Conservation (phyloP, 2,113 vertebrate genomes). For the Phylloscopus whistleri region DNA sequence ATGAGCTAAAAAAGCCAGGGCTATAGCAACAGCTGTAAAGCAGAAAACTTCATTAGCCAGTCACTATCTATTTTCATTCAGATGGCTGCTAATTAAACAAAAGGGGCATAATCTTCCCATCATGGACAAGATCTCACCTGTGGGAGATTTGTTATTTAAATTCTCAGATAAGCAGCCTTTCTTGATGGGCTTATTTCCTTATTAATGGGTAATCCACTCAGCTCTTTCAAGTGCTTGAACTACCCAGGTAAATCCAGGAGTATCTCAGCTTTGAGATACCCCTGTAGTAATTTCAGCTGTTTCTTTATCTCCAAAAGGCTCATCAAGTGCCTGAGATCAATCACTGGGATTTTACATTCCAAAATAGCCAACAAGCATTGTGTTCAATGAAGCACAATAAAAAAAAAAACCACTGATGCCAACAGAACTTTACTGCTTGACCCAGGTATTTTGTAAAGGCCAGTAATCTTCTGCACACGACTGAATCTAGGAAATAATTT, state of each 20-base stretch:
- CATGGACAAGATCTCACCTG: neutral
- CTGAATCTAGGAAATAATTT: neutral
- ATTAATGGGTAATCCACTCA: neutral
- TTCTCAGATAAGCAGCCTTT: neutral
- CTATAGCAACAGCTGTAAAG: neutral
- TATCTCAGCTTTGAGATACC: neutral
- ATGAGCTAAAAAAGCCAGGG: neutral
- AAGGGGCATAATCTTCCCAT: neutral
- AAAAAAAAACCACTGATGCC: slow-evolving; percentile 1
- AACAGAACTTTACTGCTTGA: neutral
- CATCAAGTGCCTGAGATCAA: neutral
- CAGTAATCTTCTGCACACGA: neutral
- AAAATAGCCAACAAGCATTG: neutral
- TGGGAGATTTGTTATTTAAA: neutral
- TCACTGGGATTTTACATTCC: neutral
- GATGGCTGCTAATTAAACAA: neutral
- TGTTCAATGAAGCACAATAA: neutral
- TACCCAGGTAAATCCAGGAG: neutral
- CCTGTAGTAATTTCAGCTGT: neutral
- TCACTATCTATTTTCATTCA: neutral
- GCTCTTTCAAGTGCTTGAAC: neutral
- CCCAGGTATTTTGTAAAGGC: neutral
- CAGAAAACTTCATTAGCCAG: neutral
- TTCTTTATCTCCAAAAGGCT: slow-evolving; percentile 20
- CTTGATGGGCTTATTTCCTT: neutral